Evolutionary conservation across 2,888 invertebrate genomes (phyloP), one percentile per base, ranked within the genome.

Genomic region (Rhingia campestris): DNA sequence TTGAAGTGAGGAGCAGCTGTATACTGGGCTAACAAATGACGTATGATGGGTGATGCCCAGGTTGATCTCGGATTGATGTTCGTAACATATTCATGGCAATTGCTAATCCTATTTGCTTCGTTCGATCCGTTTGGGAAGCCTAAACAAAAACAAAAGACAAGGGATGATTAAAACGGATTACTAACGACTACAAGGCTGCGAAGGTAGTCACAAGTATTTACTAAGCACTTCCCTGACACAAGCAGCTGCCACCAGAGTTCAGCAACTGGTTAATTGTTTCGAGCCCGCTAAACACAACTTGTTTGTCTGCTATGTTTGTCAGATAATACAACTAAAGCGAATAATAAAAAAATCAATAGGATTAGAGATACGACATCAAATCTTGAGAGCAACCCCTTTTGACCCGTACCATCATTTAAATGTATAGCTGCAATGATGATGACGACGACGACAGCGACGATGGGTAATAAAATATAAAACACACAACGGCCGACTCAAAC

Each of bases 321-420:
- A 12, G 49, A 70, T 35, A 39, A 41, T 43, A 59, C 32, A 33
- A 47, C 14, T 22, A 22, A 35, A n/a, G 2, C 4, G n/a, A 9
- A 33, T 2, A 61, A 39, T n/a, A 49, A 6, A 30, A 72, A 72
- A 72, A 72, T 72, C 72, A 53, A 72, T 72, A 61, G 35, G 12
- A 61, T 61, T 61, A 33, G 5, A 10, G 32, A 37, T 22, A 39
- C 49, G 14, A 37, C 30, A 64, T 59, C 39, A 49, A 58, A 49
- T 58, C 69, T 49, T 32, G 6, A 53, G 3, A 4, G 35, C 9
- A 12, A 35, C 10, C 37, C 10, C 32, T n/a, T 30, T 22, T 22
- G 22, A 22, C 22, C 53, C 10, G 6, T 9, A 6, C 12, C n/a
- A 4, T 54, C 30, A 43, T 41, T 14, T 14, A 53, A 61, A 61